These are phyloP conservation scores for Pluvianellus socialis DNA, from an alignment of 2,113 vertebrate species.

Conservation along the genomic window DNA sequence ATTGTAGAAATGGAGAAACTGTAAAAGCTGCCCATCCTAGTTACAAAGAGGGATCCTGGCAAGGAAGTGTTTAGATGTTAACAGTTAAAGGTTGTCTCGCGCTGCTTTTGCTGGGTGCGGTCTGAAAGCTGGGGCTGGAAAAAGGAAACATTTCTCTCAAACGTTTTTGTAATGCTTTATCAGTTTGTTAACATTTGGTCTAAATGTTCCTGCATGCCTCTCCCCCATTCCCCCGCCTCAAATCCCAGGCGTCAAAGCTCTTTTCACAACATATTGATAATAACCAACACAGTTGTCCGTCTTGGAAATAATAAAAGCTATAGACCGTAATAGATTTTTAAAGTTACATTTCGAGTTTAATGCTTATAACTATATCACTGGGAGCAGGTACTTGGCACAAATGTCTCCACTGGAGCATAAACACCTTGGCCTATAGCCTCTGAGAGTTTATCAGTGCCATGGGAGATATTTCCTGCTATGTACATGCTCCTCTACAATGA, in stretches of 20 bases:
- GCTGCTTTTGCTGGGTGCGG: not conserved
- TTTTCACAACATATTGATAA: constrained; percentile 66
- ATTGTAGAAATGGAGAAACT: not conserved
- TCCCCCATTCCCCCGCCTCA: not conserved
- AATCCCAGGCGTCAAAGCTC: constrained; percentile 31
- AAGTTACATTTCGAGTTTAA: constrained; percentile 67
- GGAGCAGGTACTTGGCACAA: constrained; percentile 71
- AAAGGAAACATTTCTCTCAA: constrained; percentile 14
- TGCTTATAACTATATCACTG: constrained; percentile 72
- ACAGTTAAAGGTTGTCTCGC: not conserved
- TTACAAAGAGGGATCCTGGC: not conserved
- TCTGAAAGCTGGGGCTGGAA: constrained; percentile 2
- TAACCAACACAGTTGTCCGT: constrained; percentile 64
- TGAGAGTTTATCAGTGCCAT: constrained; percentile 70
- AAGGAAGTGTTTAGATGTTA: not conserved
- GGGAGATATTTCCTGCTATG: constrained; percentile 68
- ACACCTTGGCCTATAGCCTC: constrained; percentile 74
- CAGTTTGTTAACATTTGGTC: constrained; percentile 45
- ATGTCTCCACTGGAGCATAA: constrained; percentile 70
- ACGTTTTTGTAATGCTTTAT: constrained; percentile 5
- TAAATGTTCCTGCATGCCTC: not conserved
- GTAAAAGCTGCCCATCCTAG: not conserved
- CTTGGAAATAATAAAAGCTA: constrained; percentile 70
- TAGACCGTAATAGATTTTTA: constrained; percentile 65
- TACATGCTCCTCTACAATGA: constrained; percentile 56